These are phyloP conservation scores for Daboia siamensis DNA, from an alignment of 2,113 vertebrate species.

Conservation along the genomic window DNA sequence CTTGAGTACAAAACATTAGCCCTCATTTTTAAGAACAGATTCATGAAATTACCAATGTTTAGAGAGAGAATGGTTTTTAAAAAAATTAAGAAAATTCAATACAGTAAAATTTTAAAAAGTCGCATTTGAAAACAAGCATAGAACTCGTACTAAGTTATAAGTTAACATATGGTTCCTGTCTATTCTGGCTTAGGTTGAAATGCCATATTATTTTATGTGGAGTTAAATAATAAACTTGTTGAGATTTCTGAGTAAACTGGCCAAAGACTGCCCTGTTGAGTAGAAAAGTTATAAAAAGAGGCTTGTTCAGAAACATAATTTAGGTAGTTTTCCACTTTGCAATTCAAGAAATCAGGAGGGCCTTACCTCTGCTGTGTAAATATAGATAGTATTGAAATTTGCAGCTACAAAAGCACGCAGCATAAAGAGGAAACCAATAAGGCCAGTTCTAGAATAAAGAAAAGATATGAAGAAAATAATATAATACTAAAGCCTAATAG, in stretches of 20 bases:
- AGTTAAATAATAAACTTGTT: not conserved
- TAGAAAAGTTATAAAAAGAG: not conserved
- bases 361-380: constrained; percentile 94
- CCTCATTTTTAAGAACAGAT: not conserved
- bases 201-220: not conserved
- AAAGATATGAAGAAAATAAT: not conserved
- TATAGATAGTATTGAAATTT: constrained; percentile 94
- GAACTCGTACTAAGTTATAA: not conserved
- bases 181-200: not conserved
- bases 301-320: not conserved
- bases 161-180: not conserved
- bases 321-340: not conserved
- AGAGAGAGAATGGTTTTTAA: not conserved
- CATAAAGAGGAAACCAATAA: constrained; percentile 84
- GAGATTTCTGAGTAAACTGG: not conserved
- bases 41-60: not conserved
- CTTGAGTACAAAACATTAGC: not conserved
- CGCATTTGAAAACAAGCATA: not conserved
- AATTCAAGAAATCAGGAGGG: rapidly evolving
- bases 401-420: constrained; percentile 87
- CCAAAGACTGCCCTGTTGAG: not conserved
- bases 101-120: not conserved
- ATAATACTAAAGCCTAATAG: not conserved
- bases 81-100: not conserved
- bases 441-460: constrained; percentile 69